Evolutionary conservation across 2,797 vertebrate genomes (phyloP).

Genomic region (Mallotus villosus): DNA sequence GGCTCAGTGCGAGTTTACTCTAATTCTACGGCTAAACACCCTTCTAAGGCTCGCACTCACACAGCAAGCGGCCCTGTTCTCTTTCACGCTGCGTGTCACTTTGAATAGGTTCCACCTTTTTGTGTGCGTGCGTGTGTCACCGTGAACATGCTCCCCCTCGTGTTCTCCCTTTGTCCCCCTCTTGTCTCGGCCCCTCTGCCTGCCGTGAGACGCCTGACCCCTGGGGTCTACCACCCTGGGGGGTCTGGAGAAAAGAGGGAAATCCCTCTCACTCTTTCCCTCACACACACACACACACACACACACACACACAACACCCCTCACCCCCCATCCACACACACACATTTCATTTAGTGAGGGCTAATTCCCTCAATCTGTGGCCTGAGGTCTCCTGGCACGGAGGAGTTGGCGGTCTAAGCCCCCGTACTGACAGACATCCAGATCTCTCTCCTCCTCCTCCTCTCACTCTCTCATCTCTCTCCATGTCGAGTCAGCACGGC

Average conservation of each 20-base stretch:
- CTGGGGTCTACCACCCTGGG: neutral
- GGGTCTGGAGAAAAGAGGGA: neutral
- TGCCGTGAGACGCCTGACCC: neutral
- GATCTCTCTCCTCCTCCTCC: constrained; percentile 21
- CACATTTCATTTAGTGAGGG: constrained; percentile 53
- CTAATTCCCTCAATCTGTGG: constrained; percentile 60
- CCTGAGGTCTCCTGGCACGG: constrained; percentile 54
- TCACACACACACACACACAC: constrained; percentile 8
- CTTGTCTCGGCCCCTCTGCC: neutral
- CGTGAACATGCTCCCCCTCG: neutral
- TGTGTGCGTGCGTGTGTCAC: constrained; percentile 7
- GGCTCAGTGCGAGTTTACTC: constrained; percentile 12
- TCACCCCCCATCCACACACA: constrained; percentile 22
- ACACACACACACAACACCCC: constrained; percentile 12
- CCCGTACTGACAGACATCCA: constrained; percentile 57
- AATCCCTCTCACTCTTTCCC: constrained; percentile 10
- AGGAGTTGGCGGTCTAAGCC: constrained; percentile 36
- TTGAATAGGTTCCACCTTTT: constrained; percentile 9
- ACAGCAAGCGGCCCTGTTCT: constrained; percentile 25
- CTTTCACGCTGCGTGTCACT: constrained; percentile 15
- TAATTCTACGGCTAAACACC: neutral
- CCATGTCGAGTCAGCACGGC: neutral
- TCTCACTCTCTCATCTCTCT: constrained; percentile 32
- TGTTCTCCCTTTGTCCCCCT: constrained; percentile 8
- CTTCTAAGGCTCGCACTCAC: neutral